Base-by-base conservation (phyloP, 2,888 invertebrate genomes). In the Ormyrus thymus region DNA sequence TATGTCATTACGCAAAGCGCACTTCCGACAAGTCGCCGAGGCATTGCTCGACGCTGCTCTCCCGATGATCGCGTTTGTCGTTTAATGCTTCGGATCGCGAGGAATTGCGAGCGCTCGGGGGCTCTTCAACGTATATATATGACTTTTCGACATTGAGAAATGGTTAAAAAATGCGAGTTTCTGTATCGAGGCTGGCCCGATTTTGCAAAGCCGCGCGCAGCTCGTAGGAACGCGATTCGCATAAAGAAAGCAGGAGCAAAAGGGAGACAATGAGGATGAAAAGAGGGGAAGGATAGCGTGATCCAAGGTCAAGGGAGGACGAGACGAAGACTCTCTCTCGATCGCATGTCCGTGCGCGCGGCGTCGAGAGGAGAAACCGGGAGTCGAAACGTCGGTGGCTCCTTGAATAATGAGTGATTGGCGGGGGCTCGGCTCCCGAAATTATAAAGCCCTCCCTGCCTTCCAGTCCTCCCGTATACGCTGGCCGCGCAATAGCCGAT, bases 371-470 rank as follows among this genome's bases (percentile, higher is more conserved):
- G 53, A 53, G 72, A 68, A 84, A 88, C 87, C 87, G 84, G 89
- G 87, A 87, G 88, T 86, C 85, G 85, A 85, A 65, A 51, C 55
- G 84, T 85, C 86, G 82, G 86, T 86, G 86, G 87, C 86, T 85
- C 85, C 85, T 84, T 87, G 86, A 86, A 87, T 86, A 62, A 80
- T 70, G 76, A 88, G 88, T 88, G 86, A 88, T 88, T 86, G 86
- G 82, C 81, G 81, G 83, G 29, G 46, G 65, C 73, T 64, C 50
- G 62, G 61, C 53, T 55, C 73, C 81, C 79, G 73, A 83, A 82
- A 81, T 82, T 81, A 83, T 82, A 81, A 80, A 72, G 50, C 62
- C 59, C 65, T 11, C 45, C 51, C 50, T 8, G 7, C 8, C 53
- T 66, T 53, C 43, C 15, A 56, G 10, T 50, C 7, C 7, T 50